A percentile compares a stretch with the other conserved stretches of the same genome.
These are phyloP conservation scores for Trichonephila clavipes DNA, from an alignment of 1,140 invertebrate species.

Conservation along the genomic window DNA sequence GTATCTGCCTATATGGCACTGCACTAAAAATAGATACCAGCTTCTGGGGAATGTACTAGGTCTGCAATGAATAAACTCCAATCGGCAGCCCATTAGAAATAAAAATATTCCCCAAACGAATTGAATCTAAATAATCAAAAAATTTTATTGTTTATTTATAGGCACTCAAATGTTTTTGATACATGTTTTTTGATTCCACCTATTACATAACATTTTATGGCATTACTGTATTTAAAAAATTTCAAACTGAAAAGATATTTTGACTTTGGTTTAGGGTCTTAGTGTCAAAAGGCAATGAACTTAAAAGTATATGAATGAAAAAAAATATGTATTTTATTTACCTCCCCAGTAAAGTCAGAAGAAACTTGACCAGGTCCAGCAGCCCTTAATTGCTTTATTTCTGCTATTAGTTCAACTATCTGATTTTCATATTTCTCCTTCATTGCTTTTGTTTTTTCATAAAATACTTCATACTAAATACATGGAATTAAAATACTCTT, in stretches of 20 bases:
- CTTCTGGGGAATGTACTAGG: too few relatives aligned
- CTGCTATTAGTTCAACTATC: slow-evolving; percentile 19
- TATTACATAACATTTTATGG: too few relatives aligned
- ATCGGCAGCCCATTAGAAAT: too few relatives aligned
- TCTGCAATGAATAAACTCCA: too few relatives aligned
- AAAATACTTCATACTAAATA: slow-evolving; percentile 65
- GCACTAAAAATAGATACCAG: too few relatives aligned
- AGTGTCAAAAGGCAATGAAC: too few relatives aligned
- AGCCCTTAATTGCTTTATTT: slow-evolving; percentile 43
- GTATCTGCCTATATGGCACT: too few relatives aligned
- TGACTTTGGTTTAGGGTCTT: not conserved
- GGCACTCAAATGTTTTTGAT: too few relatives aligned
- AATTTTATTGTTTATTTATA: too few relatives aligned
- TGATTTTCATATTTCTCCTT: slow-evolving; percentile 63
- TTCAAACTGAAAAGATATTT: not conserved
- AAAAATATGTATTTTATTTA: not conserved
- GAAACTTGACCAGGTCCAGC: not conserved
- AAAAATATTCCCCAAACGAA: too few relatives aligned
- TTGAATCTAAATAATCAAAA: too few relatives aligned
- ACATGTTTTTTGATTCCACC: too few relatives aligned
- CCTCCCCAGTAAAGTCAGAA: slow-evolving; percentile 52
- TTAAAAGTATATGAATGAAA: not conserved
- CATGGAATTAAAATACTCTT: not conserved
- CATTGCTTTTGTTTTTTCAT: slow-evolving; percentile 47
- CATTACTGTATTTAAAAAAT: not conserved